These are phyloP conservation scores for Coleophora deauratella DNA, from an alignment of 2,888 invertebrate species.

Conservation along the genomic window DNA sequence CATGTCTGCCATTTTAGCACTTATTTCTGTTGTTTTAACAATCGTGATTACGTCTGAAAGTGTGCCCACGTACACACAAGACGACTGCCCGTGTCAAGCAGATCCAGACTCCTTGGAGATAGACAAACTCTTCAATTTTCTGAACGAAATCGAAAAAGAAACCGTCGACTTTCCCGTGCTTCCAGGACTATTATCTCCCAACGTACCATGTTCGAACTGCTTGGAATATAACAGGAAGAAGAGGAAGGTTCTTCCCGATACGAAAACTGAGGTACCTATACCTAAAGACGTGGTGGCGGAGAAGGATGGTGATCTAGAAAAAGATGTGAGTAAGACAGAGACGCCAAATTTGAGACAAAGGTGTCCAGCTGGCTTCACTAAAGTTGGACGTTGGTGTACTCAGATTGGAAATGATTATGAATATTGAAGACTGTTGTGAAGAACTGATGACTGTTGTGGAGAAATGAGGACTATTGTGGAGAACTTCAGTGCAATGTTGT, in stretches of 20 bases:
- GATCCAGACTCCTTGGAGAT: slow-evolving; percentile 13
- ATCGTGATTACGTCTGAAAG: slow-evolving; percentile 1
- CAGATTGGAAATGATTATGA: too few species aligned
- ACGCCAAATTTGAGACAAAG: too few species aligned
- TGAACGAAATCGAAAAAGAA: slow-evolving; percentile 9
- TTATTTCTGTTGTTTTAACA: slow-evolving; percentile 3
- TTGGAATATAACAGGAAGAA: slow-evolving; percentile 22
- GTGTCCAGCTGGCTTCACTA: too few species aligned
- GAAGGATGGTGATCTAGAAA: too few species aligned
- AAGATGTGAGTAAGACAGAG: too few species aligned
- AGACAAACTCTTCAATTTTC: slow-evolving; percentile 15
- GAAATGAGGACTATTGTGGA: too few species aligned
- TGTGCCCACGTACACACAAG: slow-evolving; percentile 2
- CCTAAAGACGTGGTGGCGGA: not conserved
- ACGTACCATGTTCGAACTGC: slow-evolving; percentile 24
- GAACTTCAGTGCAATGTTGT: too few species aligned
- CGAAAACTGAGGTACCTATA: not conserved
- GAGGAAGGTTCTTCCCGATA: slow-evolving; percentile 15
- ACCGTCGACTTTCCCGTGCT: slow-evolving; percentile 14
- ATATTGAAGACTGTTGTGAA: too few species aligned
- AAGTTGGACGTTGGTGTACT: too few species aligned
- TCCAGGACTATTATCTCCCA: slow-evolving; percentile 21
- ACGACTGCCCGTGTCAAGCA: too few species aligned
- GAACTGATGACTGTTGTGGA: too few species aligned
- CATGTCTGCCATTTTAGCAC: slow-evolving; percentile 2